Conservation (phyloP, 92 coral and sea anemone species). For the Muricea muricata region DNA sequence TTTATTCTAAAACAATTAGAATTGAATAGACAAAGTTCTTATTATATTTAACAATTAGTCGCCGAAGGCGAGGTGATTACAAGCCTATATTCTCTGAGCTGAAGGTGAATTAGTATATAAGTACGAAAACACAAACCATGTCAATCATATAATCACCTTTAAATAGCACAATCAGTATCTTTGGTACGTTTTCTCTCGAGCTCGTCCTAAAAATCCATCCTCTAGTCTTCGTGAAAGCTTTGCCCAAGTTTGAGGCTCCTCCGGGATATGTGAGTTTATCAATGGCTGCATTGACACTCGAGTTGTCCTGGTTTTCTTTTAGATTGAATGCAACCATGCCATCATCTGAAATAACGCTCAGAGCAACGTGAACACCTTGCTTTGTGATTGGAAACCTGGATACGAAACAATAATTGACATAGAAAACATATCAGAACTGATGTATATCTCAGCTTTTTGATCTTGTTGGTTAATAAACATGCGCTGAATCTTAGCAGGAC, state of each 20-base stretch:
- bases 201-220: constrained; percentile 25
- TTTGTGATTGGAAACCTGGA: constrained; percentile 24
- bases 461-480: too few relatives aligned
- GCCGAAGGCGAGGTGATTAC: too few relatives aligned
- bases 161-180: constrained; percentile 25
- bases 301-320: constrained; percentile 10
- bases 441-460: too few relatives aligned
- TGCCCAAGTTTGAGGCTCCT: constrained; percentile 56
- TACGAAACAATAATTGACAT: background rate
- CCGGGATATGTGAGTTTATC: constrained; percentile 36
- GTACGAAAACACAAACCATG: too few relatives aligned
- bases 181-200: constrained; percentile 19
- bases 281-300: constrained; percentile 24
- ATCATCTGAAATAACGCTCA: constrained; percentile 35
- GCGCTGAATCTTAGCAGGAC: background rate
- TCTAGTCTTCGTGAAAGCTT: constrained; percentile 49
- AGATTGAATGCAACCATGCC: constrained; percentile 40
- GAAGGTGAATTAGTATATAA: too few relatives aligned
- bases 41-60: too few relatives aligned
- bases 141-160: background rate
- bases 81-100: too few relatives aligned
- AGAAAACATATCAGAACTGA: too few relatives aligned
- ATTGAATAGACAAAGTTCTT: too few relatives aligned
- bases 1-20: too few relatives aligned
- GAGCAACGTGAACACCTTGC: constrained; percentile 36